phyloP scores from a whole-genome alignment of 1,140 invertebrate genomes.

The Drosophila subpulchrella region DNA sequence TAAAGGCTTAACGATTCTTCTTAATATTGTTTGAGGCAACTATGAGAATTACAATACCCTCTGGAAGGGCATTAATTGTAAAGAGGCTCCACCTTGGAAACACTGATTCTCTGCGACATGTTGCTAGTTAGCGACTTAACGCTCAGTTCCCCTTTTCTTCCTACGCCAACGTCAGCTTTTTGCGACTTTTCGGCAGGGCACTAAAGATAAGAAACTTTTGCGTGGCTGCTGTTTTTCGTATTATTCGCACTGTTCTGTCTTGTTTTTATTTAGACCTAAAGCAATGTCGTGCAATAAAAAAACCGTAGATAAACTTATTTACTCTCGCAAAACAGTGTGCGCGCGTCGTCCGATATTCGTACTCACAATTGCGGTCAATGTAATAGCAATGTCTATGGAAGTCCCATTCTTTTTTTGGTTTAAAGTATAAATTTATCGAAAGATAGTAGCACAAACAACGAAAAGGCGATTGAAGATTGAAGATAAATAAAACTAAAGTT shows the following conservation, averaged over 20 bases:
- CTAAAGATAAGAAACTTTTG: slow-evolving; percentile 48
- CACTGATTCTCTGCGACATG: slow-evolving; percentile 93
- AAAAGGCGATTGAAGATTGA: no score
- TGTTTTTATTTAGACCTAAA: slow-evolving; percentile 67
- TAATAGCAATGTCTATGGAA: background rate
- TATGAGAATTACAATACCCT: slow-evolving; percentile 86
- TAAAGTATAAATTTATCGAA: no score
- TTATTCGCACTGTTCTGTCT: slow-evolving; percentile 11
- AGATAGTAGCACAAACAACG: no score
- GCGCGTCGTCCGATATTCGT: slow-evolving; percentile 1
- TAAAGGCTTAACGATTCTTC: background rate
- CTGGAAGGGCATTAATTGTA: background rate
- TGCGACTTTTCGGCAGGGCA: slow-evolving; percentile 36
- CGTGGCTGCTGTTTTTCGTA: slow-evolving; percentile 24
- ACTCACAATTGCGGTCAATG: slow-evolving; percentile 7
- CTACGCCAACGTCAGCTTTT: slow-evolving; percentile 19
- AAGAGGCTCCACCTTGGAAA: slow-evolving; percentile 86
- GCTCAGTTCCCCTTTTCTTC: slow-evolving; percentile 21
- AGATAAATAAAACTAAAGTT: no score
- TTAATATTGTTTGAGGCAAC: slow-evolving; percentile 87
- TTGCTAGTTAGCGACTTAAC: slow-evolving; percentile 85
- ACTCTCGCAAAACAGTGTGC: slow-evolving; percentile 50
- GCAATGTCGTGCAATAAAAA: slow-evolving; percentile 69
- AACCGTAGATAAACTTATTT: slow-evolving; percentile 63
- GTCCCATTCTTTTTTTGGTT: no score